Conservation (phyloP, 2,113 vertebrate genomes). For the Climacteris rufus region DNA sequence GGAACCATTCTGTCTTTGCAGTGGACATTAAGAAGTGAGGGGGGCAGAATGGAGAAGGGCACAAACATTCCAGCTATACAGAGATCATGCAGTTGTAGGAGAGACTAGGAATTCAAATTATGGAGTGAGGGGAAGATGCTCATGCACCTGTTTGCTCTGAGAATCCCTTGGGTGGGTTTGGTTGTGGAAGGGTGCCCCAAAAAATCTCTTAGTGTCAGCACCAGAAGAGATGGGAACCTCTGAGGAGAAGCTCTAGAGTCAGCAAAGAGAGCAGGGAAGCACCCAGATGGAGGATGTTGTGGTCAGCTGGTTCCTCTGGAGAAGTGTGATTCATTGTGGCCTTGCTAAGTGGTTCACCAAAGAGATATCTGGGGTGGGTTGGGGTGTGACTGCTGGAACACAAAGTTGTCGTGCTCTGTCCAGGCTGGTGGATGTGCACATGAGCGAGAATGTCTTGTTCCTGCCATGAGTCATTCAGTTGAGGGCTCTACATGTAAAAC, state of each 20-base stretch:
- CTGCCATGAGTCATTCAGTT: not conserved
- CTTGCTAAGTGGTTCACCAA: not conserved
- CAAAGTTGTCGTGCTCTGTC: not conserved
- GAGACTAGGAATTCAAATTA: not conserved
- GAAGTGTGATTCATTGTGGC: not conserved
- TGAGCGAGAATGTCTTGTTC: not conserved
- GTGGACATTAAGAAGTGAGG: not conserved
- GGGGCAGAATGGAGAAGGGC: not conserved
- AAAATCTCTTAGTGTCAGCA: not conserved
- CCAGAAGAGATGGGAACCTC: not conserved
- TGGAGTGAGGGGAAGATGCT: not conserved
- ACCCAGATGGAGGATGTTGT: not conserved
- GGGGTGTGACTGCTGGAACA: not conserved
- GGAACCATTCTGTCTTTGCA: not conserved
- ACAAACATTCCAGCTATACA: not conserved
- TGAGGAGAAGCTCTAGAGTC: not conserved
- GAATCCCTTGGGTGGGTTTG: not conserved
- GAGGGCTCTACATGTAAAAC: not conserved
- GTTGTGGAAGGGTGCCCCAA: fast-evolving
- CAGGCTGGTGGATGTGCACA: not conserved
- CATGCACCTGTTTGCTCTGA: not conserved
- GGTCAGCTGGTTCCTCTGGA: not conserved
- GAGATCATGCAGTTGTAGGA: not conserved
- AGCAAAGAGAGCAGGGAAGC: not conserved
- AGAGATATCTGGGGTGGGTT: not conserved